Conservation (phyloP, 2,797 vertebrate species). For the Pangasius mekongensis region DNA sequence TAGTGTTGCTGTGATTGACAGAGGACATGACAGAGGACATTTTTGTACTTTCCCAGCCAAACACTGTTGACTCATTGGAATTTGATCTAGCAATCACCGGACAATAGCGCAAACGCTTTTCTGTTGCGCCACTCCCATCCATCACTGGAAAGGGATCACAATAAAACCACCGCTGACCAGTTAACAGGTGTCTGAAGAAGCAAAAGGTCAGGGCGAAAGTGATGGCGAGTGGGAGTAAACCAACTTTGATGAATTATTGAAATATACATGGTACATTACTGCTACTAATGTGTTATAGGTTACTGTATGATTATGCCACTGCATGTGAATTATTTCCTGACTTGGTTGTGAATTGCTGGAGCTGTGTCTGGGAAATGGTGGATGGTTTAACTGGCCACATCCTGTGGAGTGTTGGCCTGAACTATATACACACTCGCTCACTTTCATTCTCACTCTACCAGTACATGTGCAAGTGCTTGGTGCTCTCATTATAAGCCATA, state of each 20-base stretch:
- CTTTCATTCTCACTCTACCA: background rate
- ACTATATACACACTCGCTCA: conserved; percentile 16
- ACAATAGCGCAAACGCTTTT: no score
- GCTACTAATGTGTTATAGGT: background rate
- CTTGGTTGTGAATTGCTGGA: conserved; percentile 40
- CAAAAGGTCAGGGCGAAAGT: background rate
- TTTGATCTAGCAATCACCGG: background rate
- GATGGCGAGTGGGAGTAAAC: background rate
- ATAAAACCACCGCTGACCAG: background rate
- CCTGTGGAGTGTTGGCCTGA: conserved; percentile 50
- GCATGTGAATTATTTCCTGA: conserved; percentile 41
- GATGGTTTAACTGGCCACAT: conserved; percentile 56
- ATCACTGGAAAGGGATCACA: background rate
- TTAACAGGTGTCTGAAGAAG: background rate
- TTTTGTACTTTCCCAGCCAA: background rate
- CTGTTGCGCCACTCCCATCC: background rate
- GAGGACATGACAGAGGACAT: background rate
- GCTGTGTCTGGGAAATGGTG: conserved; percentile 32
- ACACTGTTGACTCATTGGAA: background rate
- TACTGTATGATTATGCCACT: conserved; percentile 32
- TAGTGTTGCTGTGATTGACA: background rate
- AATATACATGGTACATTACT: background rate
- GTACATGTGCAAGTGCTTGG: background rate
- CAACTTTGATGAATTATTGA: background rate
- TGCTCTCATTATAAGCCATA: background rate